These are phyloP conservation scores for Microcaecilia unicolor DNA, from an alignment of 2,797 vertebrate genomes.

Conservation along the genomic window DNA sequence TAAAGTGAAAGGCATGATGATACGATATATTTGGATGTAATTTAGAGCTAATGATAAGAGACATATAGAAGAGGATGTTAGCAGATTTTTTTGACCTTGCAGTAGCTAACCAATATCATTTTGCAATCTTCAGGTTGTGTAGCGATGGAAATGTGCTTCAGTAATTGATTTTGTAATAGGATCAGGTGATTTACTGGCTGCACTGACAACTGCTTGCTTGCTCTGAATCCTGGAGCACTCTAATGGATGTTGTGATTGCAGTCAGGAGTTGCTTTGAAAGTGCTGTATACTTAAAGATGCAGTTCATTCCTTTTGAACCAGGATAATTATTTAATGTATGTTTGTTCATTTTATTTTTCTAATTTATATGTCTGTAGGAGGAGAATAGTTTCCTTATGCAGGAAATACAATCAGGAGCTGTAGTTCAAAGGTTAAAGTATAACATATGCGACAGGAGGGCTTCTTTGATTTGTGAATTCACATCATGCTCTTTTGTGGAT, in stretches of 20 bases:
- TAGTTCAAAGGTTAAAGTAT: too few relatives aligned
- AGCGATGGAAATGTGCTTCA: constrained; percentile 64
- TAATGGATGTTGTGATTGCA: constrained; percentile 73
- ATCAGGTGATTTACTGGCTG: constrained; percentile 83
- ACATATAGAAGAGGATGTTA: constrained; percentile 32
- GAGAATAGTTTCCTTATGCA: too few relatives aligned
- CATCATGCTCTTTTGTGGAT: too few relatives aligned
- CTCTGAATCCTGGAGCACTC: constrained; percentile 60
- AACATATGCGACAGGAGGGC: too few relatives aligned
- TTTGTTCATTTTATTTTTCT: too few relatives aligned
- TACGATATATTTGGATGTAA: constrained; percentile 47
- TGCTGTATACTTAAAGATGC: constrained; percentile 35
- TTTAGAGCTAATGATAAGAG: too few relatives aligned
- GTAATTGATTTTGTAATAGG: constrained; percentile 96
- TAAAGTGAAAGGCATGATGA: constrained; percentile 42
- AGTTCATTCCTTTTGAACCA: too few relatives aligned
- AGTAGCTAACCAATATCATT: constrained; percentile 60
- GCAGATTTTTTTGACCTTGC: constrained; percentile 61
- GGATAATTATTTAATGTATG: too few relatives aligned
- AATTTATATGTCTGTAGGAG: too few relatives aligned
- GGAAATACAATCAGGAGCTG: too few relatives aligned
- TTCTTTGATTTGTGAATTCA: too few relatives aligned
- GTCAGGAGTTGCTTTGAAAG: constrained; percentile 47
- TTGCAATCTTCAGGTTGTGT: constrained; percentile 62
- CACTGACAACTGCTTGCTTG: constrained; percentile 74